These are phyloP conservation scores for Phengaris alcon DNA, from an alignment of 2,888 invertebrate genomes.

Conservation along the genomic window DNA sequence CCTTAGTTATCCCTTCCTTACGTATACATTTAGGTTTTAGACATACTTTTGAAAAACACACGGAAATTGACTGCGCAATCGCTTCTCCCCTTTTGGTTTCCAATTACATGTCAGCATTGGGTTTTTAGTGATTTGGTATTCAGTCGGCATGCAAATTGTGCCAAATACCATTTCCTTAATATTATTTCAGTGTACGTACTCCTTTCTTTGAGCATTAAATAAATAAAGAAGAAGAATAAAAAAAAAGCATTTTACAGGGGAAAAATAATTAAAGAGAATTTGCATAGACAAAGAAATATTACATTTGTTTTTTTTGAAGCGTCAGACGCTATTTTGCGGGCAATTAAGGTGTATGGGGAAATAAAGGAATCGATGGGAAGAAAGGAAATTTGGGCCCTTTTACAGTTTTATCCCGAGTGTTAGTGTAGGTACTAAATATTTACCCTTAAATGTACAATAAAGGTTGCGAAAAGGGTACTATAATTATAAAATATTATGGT, in stretches of 20 bases:
- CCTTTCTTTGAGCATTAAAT: not conserved
- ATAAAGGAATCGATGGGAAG: not conserved
- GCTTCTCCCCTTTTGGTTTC: too few species aligned
- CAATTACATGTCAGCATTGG: too few species aligned
- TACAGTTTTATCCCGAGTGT: not conserved
- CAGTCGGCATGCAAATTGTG: too few species aligned
- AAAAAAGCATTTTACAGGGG: conserved; percentile 13
- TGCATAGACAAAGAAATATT: conserved; percentile 27
- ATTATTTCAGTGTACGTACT: not conserved
- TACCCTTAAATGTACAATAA: not conserved
- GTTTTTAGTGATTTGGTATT: too few species aligned
- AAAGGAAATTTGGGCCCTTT: conserved; percentile 8
- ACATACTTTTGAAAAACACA: too few species aligned
- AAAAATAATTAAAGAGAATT: conserved; percentile 30
- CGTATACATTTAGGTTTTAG: too few species aligned
- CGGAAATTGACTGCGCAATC: too few species aligned
- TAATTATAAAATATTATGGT: too few species aligned
- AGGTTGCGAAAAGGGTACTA: not conserved
- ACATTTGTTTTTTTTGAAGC: conserved; percentile 29
- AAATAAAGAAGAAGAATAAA: too few species aligned
- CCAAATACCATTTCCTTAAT: too few species aligned
- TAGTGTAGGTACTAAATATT: not conserved
- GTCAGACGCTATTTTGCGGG: conserved; percentile 14
- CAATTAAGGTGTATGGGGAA: conserved; percentile 4
- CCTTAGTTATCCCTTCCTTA: too few species aligned